Percentiles rank a stretch among this genome's conserved stretches.
These are phyloP conservation scores for Mya arenaria DNA, from an alignment of 1,140 invertebrate species.

Conservation along the genomic window DNA sequence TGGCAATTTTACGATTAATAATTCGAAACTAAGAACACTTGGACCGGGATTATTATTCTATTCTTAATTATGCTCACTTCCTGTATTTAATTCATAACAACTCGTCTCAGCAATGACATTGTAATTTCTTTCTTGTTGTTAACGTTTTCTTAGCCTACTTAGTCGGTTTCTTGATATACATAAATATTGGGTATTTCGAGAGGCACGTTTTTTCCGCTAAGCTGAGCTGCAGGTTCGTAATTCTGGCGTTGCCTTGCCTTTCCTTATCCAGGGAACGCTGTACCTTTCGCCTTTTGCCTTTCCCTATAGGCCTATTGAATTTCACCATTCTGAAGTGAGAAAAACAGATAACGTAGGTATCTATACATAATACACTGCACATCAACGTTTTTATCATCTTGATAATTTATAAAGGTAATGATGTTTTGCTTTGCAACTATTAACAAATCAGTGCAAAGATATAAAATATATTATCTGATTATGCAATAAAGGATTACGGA, in stretches of 20 bases:
- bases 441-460: no score
- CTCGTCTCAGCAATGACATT: neutral
- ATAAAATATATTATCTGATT: no score
- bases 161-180: slow-evolving; percentile 24
- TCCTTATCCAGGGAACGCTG: slow-evolving; percentile 22
- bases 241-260: slow-evolving; percentile 1
- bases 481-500: no score
- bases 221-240: neutral
- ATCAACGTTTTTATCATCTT: no score
- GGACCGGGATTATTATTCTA: neutral
- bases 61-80: neutral
- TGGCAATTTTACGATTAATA: slow-evolving; percentile 15
- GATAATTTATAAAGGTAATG: no score
- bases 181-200: slow-evolving; percentile 13
- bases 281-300: slow-evolving; percentile 14
- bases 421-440: no score
- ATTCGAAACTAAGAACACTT: neutral
- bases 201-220: neutral
- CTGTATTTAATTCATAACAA: neutral
- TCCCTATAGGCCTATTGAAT: slow-evolving; percentile 45
- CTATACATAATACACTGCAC: no score
- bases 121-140: neutral
- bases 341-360: neutral
- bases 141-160: slow-evolving; percentile 8
- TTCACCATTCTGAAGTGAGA: slow-evolving; percentile 33